A percentile compares a stretch with the other conserved stretches of the same genome.
Evolutionary conservation across 2,797 vertebrate species (phyloP).

Genomic region (Onychomys arenicola): DNA sequence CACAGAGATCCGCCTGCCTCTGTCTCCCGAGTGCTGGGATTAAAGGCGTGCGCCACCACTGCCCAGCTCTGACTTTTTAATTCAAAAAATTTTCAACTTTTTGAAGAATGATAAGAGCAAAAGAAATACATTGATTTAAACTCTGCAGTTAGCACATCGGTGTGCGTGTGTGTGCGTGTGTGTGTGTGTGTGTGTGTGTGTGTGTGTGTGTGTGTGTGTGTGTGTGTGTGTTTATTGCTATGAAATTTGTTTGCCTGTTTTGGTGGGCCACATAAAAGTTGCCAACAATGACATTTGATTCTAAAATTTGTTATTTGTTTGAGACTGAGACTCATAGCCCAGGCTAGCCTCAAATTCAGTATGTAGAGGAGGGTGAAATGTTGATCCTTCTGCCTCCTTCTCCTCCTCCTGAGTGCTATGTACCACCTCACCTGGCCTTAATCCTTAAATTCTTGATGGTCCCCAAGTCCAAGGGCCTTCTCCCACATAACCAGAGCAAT

Average conservation of each 20-base stretch:
- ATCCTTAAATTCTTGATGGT: not conserved
- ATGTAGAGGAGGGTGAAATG: not conserved
- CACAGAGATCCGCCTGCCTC: too few relatives aligned
- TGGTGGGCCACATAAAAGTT: not conserved
- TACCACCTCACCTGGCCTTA: not conserved
- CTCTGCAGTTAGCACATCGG: not conserved
- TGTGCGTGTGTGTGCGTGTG: fast-evolving
- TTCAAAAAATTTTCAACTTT: not conserved
- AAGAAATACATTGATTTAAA: not conserved
- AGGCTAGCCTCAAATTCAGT: not conserved
- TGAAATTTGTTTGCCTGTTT: not conserved
- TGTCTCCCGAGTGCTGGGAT: too few relatives aligned
- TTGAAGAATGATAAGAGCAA: not conserved
- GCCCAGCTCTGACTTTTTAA: too few relatives aligned
- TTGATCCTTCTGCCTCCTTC: not conserved
- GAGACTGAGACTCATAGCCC: not conserved
- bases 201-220: not conserved
- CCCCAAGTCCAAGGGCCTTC: not conserved
- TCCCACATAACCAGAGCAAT: not conserved
- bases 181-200: fast-evolving
- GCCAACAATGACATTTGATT: not conserved
- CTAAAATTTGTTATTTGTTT: not conserved
- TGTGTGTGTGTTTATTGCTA: not conserved
- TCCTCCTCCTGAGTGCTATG: not conserved
- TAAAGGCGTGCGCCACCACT: too few relatives aligned